These are phyloP conservation scores for Saxidomus purpurata DNA, from an alignment of 1,140 invertebrate species.

Conservation along the genomic window DNA sequence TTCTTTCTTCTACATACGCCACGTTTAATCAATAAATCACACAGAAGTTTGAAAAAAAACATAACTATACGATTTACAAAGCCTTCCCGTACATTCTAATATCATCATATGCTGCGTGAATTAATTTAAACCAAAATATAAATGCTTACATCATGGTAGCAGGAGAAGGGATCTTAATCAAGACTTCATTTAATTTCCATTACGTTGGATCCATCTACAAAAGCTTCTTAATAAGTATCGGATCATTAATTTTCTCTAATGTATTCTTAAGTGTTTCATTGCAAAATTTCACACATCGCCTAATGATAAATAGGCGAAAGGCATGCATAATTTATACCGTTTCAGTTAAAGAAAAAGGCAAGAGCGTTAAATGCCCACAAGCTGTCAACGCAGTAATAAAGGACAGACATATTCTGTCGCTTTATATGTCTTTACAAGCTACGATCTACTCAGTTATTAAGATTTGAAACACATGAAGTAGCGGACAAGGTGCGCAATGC, in stretches of 20 bases:
- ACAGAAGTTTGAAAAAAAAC: not conserved
- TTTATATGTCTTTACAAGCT: no score
- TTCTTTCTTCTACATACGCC: no score
- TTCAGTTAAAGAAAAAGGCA: not conserved
- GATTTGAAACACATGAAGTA: no score
- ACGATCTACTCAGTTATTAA: no score
- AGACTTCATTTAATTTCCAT: slow-evolving; percentile 48
- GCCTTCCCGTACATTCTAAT: not conserved
- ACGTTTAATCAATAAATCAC: not conserved
- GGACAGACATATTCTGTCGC: no score
- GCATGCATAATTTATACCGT: slow-evolving; percentile 22
- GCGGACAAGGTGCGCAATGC: no score
- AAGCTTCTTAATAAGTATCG: slow-evolving; percentile 22
- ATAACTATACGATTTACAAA: no score
- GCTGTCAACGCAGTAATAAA: no score
- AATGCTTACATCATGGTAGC: not conserved
- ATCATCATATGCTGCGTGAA: not conserved
- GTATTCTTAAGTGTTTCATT: slow-evolving; percentile 32
- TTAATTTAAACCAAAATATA: slow-evolving; percentile 21
- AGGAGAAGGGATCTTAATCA: not conserved
- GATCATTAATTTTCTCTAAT: slow-evolving; percentile 41
- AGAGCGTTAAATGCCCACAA: no score
- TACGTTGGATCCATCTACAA: not conserved
- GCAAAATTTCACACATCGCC: slow-evolving; percentile 29
- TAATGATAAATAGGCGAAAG: slow-evolving; percentile 10